A percentile compares a stretch with the other conserved stretches of the same genome.
These are phyloP conservation scores for Rostratula benghalensis DNA, from an alignment of 2,113 vertebrate genomes.

Conservation along the genomic window DNA sequence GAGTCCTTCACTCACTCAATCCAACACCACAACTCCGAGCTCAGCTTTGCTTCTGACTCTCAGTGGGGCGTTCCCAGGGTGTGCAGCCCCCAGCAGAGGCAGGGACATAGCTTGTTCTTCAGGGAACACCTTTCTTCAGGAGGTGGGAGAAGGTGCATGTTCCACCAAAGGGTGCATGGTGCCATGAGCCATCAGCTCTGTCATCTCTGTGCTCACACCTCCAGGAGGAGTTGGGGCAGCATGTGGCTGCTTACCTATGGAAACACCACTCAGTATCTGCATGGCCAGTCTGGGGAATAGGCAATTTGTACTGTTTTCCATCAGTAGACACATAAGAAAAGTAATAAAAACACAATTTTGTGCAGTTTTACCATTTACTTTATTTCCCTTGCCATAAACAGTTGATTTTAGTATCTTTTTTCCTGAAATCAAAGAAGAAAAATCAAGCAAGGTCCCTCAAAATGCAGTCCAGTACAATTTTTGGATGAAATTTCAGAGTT, in stretches of 20 bases:
- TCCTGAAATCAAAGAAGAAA: background rate
- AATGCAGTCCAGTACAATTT: background rate
- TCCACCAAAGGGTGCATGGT: background rate
- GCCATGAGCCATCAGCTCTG: fast-evolving
- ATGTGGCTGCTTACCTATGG: background rate
- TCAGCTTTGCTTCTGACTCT: background rate
- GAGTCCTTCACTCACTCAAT: background rate
- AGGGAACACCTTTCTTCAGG: background rate
- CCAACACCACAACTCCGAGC: background rate
- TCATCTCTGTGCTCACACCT: background rate
- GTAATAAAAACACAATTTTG: background rate
- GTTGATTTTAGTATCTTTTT: background rate
- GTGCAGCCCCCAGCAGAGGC: background rate
- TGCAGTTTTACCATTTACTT: background rate
- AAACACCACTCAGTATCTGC: background rate
- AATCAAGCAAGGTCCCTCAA: background rate
- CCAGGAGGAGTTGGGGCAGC: background rate
- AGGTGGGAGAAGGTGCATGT: background rate
- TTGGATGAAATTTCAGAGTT: background rate
- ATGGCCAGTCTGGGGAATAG: background rate
- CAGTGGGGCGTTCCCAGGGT: background rate
- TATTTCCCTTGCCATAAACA: background rate
- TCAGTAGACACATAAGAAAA: background rate
- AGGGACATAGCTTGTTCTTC: background rate
- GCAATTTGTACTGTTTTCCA: background rate